Conservation (phyloP, 2,888 invertebrate genomes). For the Dimorphilus gyrociliatus region DNA sequence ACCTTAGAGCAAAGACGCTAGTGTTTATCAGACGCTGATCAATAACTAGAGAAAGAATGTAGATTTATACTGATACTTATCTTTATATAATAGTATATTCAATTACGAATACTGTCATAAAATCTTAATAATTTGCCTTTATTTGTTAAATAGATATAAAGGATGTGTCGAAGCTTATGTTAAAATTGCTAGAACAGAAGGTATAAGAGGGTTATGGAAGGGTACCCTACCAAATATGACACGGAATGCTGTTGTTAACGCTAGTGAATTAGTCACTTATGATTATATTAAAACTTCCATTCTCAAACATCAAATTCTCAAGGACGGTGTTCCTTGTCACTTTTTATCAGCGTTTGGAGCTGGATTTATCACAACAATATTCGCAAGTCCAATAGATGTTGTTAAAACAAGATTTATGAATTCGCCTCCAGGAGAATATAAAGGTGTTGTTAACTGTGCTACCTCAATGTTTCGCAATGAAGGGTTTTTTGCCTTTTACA, state of each 20-base stretch:
- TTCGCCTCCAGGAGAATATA: conserved; percentile 45
- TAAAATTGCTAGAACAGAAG: conserved; percentile 45
- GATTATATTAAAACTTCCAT: conserved; percentile 48
- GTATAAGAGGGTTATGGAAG: conserved; percentile 48
- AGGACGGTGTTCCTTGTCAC: conserved; percentile 47
- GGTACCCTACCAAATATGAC: conserved; percentile 50
- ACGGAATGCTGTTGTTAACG: conserved; percentile 49
- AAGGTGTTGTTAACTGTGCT: conserved; percentile 46
- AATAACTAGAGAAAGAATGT: no score
- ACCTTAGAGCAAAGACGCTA: no score
- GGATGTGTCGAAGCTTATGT: conserved; percentile 47
- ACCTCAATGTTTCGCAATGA: conserved; percentile 43
- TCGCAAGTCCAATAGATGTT: conserved; percentile 51
- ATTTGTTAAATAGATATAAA: conserved; percentile 43
- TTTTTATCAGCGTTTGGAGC: conserved; percentile 39
- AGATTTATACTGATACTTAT: no score
- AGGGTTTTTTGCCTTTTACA: conserved; percentile 48
- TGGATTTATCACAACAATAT: conserved; percentile 48
- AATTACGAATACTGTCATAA: no score
- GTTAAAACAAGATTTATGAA: conserved; percentile 52
- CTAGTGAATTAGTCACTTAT: conserved; percentile 51
- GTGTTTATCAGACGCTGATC: no score
- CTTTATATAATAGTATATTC: no score
- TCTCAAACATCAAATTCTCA: conserved; percentile 41
- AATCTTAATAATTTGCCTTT: no score